Conservation (phyloP, 2,888 invertebrate species). For the Lymantria monacha region DNA sequence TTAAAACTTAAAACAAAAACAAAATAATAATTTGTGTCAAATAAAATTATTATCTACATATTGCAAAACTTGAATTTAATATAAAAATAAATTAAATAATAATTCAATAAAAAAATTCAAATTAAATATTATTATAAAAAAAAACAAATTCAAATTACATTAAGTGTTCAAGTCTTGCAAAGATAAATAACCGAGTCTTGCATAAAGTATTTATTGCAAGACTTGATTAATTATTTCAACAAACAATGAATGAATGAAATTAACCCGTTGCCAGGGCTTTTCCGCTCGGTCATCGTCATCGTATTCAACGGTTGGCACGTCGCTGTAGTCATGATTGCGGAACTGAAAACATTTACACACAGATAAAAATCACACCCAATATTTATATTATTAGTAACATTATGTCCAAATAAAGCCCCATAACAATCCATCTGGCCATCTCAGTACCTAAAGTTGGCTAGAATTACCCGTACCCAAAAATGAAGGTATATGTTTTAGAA, state of each 20-base stretch:
- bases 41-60: neutral
- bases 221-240: neutral
- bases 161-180: slow-evolving; percentile 5
- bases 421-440: no score
- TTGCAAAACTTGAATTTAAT: slow-evolving; percentile 2
- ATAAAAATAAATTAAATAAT: neutral
- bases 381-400: no score
- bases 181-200: slow-evolving; percentile 4
- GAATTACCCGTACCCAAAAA: no score
- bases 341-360: slow-evolving; percentile 38
- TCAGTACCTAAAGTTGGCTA: no score
- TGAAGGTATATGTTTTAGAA: no score
- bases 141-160: neutral
- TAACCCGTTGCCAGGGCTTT: slow-evolving; percentile 72
- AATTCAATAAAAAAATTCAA: neutral
- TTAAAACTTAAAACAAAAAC: neutral
- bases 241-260: slow-evolving; percentile 12
- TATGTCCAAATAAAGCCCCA: no score
- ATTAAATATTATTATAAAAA: neutral
- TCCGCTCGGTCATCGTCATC: slow-evolving; percentile 46
- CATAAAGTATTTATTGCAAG: neutral
- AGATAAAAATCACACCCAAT: neutral
- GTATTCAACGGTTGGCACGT: slow-evolving; percentile 46
- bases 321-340: slow-evolving; percentile 33
- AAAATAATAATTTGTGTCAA: neutral